Conservation (phyloP, 2,797 vertebrate genomes). For the Bradypodion pumilum region DNA sequence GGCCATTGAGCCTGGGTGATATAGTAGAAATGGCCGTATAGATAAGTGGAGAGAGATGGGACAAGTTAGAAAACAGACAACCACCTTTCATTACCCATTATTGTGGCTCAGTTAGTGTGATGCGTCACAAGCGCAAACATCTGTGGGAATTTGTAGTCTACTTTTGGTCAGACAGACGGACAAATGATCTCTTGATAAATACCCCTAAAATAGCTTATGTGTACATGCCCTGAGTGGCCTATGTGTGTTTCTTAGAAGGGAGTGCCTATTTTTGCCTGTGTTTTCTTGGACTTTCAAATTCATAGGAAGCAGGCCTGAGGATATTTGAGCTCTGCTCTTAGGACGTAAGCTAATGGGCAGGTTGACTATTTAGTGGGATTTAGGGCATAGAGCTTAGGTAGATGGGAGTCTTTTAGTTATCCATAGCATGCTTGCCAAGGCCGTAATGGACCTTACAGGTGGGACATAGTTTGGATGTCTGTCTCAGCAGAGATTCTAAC, state of each 20-base stretch:
- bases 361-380: not conserved
- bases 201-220: not conserved
- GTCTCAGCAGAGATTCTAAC: constrained; percentile 41
- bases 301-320: constrained; percentile 10
- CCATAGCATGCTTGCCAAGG: constrained; percentile 18
- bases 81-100: not conserved
- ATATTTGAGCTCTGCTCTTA: constrained; percentile 23
- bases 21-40: not conserved
- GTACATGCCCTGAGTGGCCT: constrained; percentile 5
- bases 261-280: constrained; percentile 18
- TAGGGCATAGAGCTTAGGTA: constrained; percentile 10
- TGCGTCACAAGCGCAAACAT: no score
- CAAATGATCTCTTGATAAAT: not conserved
- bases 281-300: constrained; percentile 5
- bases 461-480: constrained; percentile 28
- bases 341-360: not conserved
- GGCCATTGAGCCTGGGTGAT: not conserved
- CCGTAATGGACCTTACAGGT: not conserved
- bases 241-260: constrained; percentile 41
- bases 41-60: not conserved
- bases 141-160: not conserved
- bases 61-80: not conserved
- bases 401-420: not conserved
- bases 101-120: not conserved
- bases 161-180: not conserved